Evolutionary conservation across 2,888 invertebrate genomes (phyloP), one percentile per base, ranked within the genome.

Genomic region (Lissocephala sabroskyi): DNA sequence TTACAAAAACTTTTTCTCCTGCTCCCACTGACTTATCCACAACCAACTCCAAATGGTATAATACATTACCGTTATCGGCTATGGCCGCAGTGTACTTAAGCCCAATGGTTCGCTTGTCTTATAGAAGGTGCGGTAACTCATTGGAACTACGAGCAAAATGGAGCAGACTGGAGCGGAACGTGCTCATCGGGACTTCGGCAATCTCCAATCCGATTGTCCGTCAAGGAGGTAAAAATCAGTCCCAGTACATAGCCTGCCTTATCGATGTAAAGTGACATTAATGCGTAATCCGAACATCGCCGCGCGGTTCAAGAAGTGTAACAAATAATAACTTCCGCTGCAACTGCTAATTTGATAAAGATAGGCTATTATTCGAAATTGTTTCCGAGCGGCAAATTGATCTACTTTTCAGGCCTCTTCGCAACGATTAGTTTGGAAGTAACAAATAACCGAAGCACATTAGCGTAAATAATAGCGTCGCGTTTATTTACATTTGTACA

Each of bases 1-100:
- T 53, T 71, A 18, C 59, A 63, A 43, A 77, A 58, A 52, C 55
- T 71, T 7, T 54, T 71, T 41, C 19, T 71, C 11, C 18, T 71
- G n/a, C 36, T 65, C 14, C 74, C 77, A 18, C 54, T 71, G 3
- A 61, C 70, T 16, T 74, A 63, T 47, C 52, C 56, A 1, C 45
- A 40, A 3, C 41, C 43, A 18, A 9, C n/a, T 2, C 18, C 42
- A 41, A 59, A 59, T 43, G 7, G 16, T 35, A 30, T 7, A 30
- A n/a, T n/a, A n/a, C n/a, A 30, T 30, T 30, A 30, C 30, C 7
- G 3, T 7, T 6, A 1, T n/a, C n/a, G n/a, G n/a, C n/a, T n/a
- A n/a, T n/a, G n/a, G n/a, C n/a, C n/a, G n/a, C n/a, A n/a, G n/a
- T n/a, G n/a, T n/a, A n/a, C n/a, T n/a, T n/a, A n/a, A n/a, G n/a